These are phyloP conservation scores for Plectus sambesii DNA, from an alignment of 1,140 invertebrate genomes.

Conservation along the genomic window DNA sequence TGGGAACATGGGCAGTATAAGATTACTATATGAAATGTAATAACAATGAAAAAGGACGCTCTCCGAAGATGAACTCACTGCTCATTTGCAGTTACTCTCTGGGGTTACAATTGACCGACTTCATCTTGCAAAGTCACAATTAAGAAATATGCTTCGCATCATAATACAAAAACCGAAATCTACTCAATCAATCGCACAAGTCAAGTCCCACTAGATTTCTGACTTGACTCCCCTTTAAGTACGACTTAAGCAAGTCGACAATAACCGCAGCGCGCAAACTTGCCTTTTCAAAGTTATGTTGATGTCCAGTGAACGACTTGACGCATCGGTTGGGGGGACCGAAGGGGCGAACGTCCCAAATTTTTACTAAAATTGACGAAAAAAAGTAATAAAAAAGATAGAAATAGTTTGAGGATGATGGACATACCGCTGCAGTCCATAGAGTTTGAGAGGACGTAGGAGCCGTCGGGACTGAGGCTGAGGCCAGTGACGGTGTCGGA, in stretches of 20 bases:
- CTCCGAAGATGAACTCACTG: too few species aligned
- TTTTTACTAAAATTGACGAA: constrained; percentile 47
- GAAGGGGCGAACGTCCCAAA: constrained; percentile 62
- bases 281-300: constrained; percentile 96
- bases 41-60: too few species aligned
- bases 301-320: constrained; percentile 80
- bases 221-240: too few species aligned
- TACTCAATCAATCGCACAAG: too few species aligned
- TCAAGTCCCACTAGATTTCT: too few species aligned
- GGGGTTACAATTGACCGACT: too few species aligned
- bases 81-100: too few species aligned
- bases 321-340: constrained; percentile 77
- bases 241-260: constrained; percentile 7
- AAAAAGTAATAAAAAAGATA: constrained; percentile 5
- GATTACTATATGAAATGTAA: too few species aligned
- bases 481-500: constrained; percentile 88
- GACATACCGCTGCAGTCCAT: constrained; percentile 78
- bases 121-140: too few species aligned
- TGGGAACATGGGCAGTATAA: too few species aligned
- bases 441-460: constrained; percentile 79
- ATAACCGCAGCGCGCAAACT: constrained; percentile 15
- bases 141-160: too few species aligned
- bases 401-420: not conserved
- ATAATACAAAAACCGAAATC: constrained; percentile 1
- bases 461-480: constrained; percentile 81